phyloP scores from a whole-genome alignment of 2,888 invertebrate genomes.

The Meandrusa payeni region DNA sequence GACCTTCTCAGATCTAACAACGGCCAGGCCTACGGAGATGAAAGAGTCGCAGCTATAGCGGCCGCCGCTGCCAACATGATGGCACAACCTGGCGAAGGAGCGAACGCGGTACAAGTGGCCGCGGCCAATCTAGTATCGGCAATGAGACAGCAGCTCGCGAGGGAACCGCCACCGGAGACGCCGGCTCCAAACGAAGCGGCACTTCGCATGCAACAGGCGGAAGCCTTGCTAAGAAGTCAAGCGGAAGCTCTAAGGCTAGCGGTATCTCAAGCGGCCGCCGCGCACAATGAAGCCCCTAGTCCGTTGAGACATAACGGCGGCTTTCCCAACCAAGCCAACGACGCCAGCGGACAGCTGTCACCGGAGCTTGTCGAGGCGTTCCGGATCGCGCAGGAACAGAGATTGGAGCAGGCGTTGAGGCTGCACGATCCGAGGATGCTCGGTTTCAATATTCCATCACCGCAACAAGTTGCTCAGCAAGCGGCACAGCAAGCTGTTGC shows the following conservation, averaged over 20 bases:
- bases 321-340: slow-evolving; percentile 61
- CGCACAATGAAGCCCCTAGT: slow-evolving; percentile 64
- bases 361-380: slow-evolving; percentile 87
- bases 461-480: slow-evolving; percentile 67
- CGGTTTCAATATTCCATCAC: slow-evolving; percentile 85
- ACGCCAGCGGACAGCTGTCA: slow-evolving; percentile 80
- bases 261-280: slow-evolving; percentile 86
- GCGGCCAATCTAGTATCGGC: slow-evolving; percentile 89
- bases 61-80: slow-evolving; percentile 83
- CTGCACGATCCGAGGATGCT: slow-evolving; percentile 91
- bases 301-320: slow-evolving; percentile 74
- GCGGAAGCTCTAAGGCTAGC: slow-evolving; percentile 92
- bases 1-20: slow-evolving; percentile 84
- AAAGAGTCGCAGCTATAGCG: slow-evolving; percentile 87
- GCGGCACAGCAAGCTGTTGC: slow-evolving; percentile 48
- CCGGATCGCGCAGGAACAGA: slow-evolving; percentile 87
- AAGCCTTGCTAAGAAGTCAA: slow-evolving; percentile 90
- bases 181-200: slow-evolving; percentile 90
- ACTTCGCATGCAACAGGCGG: slow-evolving; percentile 88
- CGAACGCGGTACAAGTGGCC: slow-evolving; percentile 86
- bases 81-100: slow-evolving; percentile 81
- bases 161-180: slow-evolving; percentile 86
- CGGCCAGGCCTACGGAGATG: slow-evolving; percentile 83
- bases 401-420: slow-evolving; percentile 90
- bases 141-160: slow-evolving; percentile 82